Evolutionary conservation across 2,113 vertebrate species (phyloP).

Genomic region (Zosterops japonicus): DNA sequence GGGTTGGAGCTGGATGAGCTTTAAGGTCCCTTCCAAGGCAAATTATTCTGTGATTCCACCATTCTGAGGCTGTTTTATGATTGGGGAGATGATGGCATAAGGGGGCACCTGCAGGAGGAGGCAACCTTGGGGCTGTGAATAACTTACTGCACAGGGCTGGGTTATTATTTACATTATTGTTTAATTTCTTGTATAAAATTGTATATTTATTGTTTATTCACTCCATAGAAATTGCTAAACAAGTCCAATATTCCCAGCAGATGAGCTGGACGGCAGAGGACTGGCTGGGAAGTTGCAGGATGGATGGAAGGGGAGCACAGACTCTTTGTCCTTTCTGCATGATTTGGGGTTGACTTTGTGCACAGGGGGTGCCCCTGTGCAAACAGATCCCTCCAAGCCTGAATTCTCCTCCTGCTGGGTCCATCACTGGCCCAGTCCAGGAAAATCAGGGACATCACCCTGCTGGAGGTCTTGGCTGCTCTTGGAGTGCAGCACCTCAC

Average conservation of each 20-base stretch:
- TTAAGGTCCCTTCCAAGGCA: not conserved
- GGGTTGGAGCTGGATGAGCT: not conserved
- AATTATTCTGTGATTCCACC: not conserved
- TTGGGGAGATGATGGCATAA: rapidly evolving
- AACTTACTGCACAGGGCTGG: not conserved
- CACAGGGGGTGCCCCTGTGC: rapidly evolving
- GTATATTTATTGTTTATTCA: not conserved
- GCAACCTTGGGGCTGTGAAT: not conserved
- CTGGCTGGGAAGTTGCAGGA: not conserved
- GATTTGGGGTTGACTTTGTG: too few relatives aligned
- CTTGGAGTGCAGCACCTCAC: not conserved
- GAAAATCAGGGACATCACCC: not conserved
- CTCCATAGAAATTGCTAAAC: not conserved
- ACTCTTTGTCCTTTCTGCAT: not conserved
- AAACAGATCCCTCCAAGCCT: not conserved
- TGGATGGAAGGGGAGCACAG: not conserved
- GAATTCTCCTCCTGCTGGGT: not conserved
- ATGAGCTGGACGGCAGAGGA: not conserved
- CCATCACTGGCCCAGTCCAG: not conserved
- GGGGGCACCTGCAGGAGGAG: not conserved
- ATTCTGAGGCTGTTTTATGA: not conserved
- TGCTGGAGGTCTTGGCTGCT: not conserved
- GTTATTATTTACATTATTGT: too few relatives aligned
- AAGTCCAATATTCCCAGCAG: rapidly evolving
- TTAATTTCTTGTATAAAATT: too few relatives aligned